A percentile compares a stretch with the other conserved stretches of the same genome.
These are phyloP conservation scores for Scrobipalpa atriplicella DNA, from an alignment of 2,888 invertebrate genomes.

Conservation along the genomic window DNA sequence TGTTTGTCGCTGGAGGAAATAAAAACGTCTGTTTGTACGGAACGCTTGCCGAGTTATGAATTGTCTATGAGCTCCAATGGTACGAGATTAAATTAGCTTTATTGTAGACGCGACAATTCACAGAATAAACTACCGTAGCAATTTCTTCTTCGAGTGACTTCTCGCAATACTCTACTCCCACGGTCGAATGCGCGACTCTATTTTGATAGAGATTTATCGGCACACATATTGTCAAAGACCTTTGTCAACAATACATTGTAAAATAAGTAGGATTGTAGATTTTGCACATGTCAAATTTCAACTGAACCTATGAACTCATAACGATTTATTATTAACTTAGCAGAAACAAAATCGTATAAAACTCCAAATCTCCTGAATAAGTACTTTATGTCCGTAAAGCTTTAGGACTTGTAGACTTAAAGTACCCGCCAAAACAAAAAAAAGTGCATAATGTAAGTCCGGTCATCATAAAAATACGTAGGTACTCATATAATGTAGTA, in stretches of 20 bases:
- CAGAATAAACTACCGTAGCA: not conserved
- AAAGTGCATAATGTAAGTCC: not conserved
- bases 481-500: not conserved
- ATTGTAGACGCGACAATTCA: slow-evolving; percentile 38
- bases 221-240: not conserved
- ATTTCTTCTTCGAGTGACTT: not conserved
- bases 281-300: too few species aligned
- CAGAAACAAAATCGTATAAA: too few species aligned
- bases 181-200: not conserved
- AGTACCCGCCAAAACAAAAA: not conserved
- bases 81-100: slow-evolving; percentile 46
- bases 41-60: slow-evolving; percentile 67
- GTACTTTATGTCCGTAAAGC: too few species aligned
- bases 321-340: too few species aligned
- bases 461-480: not conserved
- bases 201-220: not conserved
- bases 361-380: too few species aligned
- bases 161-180: not conserved
- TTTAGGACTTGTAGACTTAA: too few species aligned
- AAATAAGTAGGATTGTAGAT: too few species aligned
- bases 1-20: slow-evolving; percentile 71
- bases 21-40: slow-evolving; percentile 74
- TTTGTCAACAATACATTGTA: too few species aligned
- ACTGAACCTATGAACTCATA: too few species aligned
- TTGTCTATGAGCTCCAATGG: slow-evolving; percentile 68